Evolutionary conservation across 2,888 invertebrate genomes (phyloP).

Genomic region (Drosophila flavopinicola): DNA sequence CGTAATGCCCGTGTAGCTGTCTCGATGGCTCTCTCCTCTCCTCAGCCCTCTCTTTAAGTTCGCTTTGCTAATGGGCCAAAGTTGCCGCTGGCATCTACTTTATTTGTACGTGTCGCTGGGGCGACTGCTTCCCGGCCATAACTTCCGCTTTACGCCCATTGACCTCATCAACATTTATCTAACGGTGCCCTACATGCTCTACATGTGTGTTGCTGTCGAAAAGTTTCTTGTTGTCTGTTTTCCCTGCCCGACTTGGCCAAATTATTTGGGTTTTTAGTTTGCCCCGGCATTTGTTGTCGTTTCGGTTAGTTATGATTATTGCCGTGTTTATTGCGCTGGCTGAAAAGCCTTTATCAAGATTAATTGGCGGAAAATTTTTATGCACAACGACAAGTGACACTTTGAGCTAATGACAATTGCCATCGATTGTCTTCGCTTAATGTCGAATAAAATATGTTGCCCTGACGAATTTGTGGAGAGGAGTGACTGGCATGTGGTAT

Average conservation of each 20-base stretch:
- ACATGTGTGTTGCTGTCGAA: slow-evolving; percentile 42
- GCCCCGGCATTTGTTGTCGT: slow-evolving; percentile 47
- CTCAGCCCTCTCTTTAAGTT: slow-evolving; percentile 16
- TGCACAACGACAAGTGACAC: slow-evolving; percentile 56
- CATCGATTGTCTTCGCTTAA: slow-evolving; percentile 17
- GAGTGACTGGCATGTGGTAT: slow-evolving; percentile 5
- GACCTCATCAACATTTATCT: slow-evolving; percentile 77
- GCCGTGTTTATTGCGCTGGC: slow-evolving; percentile 75
- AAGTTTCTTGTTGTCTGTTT: slow-evolving; percentile 42
- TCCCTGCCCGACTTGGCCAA: slow-evolving; percentile 26
- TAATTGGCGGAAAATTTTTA: slow-evolving; percentile 75
- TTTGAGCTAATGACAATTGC: slow-evolving; percentile 47
- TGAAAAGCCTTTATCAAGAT: slow-evolving; percentile 75
- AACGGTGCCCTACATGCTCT: slow-evolving; percentile 65
- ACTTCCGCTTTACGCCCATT: slow-evolving; percentile 77
- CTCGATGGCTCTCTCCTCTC: background rate
- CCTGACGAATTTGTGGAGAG: slow-evolving; percentile 7
- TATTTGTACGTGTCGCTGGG: slow-evolving; percentile 72
- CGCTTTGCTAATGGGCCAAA: slow-evolving; percentile 63
- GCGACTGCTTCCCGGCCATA: slow-evolving; percentile 63
- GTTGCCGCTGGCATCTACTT: slow-evolving; percentile 60
- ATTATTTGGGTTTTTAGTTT: slow-evolving; percentile 50
- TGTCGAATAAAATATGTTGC: slow-evolving; percentile 35
- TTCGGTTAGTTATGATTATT: slow-evolving; percentile 78
- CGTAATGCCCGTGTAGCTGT: slow-evolving; percentile 62